Evolutionary conservation across 2,797 vertebrate genomes (phyloP).

Genomic region (Phaenicophaeus curvirostris): DNA sequence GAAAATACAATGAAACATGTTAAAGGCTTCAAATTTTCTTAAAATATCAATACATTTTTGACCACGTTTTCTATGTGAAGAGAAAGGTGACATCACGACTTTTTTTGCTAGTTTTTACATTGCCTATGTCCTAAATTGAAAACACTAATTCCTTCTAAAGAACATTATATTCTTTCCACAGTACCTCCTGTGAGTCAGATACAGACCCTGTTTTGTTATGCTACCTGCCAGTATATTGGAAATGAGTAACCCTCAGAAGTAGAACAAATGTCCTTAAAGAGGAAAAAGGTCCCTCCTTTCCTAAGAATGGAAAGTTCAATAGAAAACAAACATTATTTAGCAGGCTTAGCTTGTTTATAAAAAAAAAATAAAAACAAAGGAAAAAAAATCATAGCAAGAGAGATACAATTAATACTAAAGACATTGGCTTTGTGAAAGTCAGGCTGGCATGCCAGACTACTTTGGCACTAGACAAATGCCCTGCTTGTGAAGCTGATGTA

Average conservation of each 20-base stretch:
- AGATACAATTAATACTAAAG: background rate
- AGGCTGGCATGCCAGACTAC: background rate
- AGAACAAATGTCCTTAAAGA: background rate
- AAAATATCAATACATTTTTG: background rate
- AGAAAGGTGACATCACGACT: background rate
- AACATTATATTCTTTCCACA: background rate
- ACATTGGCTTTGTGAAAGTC: background rate
- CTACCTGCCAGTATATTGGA: background rate
- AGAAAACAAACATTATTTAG: background rate
- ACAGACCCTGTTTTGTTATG: background rate
- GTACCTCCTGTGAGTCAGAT: slow-evolving; percentile 19
- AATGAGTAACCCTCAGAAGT: slow-evolving; percentile 2
- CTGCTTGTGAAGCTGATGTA: background rate
- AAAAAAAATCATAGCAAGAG: background rate
- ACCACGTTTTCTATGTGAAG: background rate
- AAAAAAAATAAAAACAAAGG: background rate
- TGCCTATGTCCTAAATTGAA: background rate
- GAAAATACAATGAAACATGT: background rate
- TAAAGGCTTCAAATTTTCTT: background rate
- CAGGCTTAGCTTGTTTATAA: background rate
- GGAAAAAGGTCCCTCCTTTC: slow-evolving; percentile 7
- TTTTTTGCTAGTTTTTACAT: background rate
- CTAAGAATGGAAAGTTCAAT: background rate
- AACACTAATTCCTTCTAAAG: background rate
- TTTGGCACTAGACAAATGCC: background rate